phyloP scores from a whole-genome alignment of 2,888 invertebrate genomes.

The Xanthia icteritia region DNA sequence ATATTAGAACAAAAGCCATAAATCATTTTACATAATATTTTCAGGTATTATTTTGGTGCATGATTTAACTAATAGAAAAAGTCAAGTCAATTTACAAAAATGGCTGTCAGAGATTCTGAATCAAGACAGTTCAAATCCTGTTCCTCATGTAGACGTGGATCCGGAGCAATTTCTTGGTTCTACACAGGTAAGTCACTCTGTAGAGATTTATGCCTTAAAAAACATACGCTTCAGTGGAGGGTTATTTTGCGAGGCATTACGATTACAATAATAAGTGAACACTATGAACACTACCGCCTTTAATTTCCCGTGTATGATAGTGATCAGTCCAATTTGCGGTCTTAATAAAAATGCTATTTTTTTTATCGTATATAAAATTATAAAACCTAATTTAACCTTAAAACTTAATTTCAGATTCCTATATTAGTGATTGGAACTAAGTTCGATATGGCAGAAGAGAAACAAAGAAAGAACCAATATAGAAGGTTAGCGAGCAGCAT shows the following conservation, averaged over 20 bases:
- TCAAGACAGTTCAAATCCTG: conserved; percentile 90
- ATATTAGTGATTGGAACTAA: conserved; percentile 98
- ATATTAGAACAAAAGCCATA: neutral
- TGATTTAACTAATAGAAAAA: conserved; percentile 98
- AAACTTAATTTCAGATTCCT: conserved; percentile 93
- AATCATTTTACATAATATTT: conserved; percentile 49
- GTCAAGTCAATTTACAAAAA: conserved; percentile 97
- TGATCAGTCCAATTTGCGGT: neutral
- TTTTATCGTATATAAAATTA: too few species aligned
- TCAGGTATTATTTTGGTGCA: conserved; percentile 97
- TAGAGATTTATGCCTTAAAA: neutral
- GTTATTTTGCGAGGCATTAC: neutral
- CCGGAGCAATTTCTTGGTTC: conserved; percentile 96
- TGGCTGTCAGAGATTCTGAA: conserved; percentile 98
- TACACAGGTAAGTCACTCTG: conserved; percentile 89
- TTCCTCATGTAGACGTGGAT: conserved; percentile 93
- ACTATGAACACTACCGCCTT: neutral
- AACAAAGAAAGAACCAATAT: conserved; percentile 91
- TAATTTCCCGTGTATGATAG: neutral
- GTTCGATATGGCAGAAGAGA: conserved; percentile 95
- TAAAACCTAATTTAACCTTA: too few species aligned
- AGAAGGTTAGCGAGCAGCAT: conserved; percentile 91
- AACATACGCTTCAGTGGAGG: neutral
- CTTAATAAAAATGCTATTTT: neutral
- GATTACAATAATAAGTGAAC: neutral